A percentile compares a stretch with the other conserved stretches of the same genome.
These are phyloP conservation scores for Ramphastos sulfuratus DNA, from an alignment of 2,113 vertebrate species.

Conservation along the genomic window DNA sequence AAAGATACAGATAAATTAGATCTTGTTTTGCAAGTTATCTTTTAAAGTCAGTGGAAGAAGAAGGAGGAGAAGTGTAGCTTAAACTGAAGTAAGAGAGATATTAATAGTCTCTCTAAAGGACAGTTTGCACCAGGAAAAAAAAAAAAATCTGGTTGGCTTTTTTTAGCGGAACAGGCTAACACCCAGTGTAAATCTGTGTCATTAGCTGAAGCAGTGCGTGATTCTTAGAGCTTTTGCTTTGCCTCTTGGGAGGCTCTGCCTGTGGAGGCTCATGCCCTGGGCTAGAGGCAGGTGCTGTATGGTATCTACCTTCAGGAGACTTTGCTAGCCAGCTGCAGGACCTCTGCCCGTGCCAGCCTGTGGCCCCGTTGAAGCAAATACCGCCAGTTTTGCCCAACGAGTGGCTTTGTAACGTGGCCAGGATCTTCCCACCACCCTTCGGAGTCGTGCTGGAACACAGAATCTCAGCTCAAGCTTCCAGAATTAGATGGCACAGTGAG, in stretches of 20 bases:
- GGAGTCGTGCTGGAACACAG: constrained; percentile 29
- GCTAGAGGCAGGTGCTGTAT: background rate
- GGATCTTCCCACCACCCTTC: constrained; percentile 30
- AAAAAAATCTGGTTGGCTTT: constrained; percentile 21
- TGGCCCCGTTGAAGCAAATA: background rate
- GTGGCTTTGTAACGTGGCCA: background rate
- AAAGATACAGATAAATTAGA: constrained; percentile 7
- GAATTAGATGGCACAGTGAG: constrained; percentile 58
- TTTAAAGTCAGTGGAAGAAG: constrained; percentile 51
- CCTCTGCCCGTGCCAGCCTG: background rate
- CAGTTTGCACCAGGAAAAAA: constrained; percentile 49
- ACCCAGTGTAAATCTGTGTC: constrained; percentile 65
- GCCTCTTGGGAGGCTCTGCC: background rate
- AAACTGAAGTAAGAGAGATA: constrained; percentile 52
- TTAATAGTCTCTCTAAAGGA: constrained; percentile 60
- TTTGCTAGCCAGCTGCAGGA: background rate
- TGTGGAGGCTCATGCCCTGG: background rate
- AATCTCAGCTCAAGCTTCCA: constrained; percentile 43
- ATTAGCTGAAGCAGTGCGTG: constrained; percentile 46
- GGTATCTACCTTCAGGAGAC: background rate
- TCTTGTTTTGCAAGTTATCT: constrained; percentile 28
- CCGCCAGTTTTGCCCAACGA: constrained; percentile 33
- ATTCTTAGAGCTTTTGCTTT: constrained; percentile 24
- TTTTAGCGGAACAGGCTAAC: constrained; percentile 59
- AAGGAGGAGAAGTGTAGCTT: constrained; percentile 41